Percentiles rank a stretch among this genome's conserved stretches.
Evolutionary conservation across 2,113 vertebrate genomes (phyloP).

Genomic region (Axis porcinus): DNA sequence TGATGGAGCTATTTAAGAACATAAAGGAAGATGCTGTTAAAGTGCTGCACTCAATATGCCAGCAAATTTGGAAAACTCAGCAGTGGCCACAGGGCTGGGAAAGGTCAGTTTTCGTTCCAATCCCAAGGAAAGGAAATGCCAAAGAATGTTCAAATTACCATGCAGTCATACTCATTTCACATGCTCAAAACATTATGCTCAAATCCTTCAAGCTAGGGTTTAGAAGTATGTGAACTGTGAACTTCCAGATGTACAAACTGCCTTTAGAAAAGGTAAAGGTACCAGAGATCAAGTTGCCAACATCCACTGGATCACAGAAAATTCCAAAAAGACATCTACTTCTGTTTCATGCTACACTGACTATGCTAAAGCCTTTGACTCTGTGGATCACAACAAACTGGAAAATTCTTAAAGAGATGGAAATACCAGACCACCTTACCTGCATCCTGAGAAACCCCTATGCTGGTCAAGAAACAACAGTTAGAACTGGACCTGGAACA

Average conservation of each 20-base stretch:
- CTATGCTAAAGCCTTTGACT: background rate
- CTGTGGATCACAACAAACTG: background rate
- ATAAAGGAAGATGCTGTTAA: background rate
- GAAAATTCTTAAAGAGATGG: background rate
- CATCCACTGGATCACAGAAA: background rate
- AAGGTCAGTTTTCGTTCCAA: background rate
- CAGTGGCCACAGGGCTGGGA: background rate
- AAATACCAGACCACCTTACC: background rate
- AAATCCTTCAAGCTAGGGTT: background rate
- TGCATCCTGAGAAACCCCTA: background rate
- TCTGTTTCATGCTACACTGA: background rate
- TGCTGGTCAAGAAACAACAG: background rate
- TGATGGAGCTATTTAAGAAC: background rate
- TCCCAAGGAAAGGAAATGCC: background rate
- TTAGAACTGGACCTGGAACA: background rate
- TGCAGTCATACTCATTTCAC: background rate
- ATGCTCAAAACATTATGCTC: background rate
- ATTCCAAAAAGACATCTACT: background rate
- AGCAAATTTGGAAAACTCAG: background rate
- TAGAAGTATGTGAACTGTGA: background rate
- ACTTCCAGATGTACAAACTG: background rate
- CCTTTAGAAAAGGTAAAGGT: background rate
- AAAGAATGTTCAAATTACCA: background rate
- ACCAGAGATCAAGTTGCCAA: background rate
- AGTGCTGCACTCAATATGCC: background rate